Evolutionary conservation across 2,797 vertebrate genomes (phyloP), one percentile per base, ranked within the genome.

Genomic region (Gymnoscopelus microlampas): DNA sequence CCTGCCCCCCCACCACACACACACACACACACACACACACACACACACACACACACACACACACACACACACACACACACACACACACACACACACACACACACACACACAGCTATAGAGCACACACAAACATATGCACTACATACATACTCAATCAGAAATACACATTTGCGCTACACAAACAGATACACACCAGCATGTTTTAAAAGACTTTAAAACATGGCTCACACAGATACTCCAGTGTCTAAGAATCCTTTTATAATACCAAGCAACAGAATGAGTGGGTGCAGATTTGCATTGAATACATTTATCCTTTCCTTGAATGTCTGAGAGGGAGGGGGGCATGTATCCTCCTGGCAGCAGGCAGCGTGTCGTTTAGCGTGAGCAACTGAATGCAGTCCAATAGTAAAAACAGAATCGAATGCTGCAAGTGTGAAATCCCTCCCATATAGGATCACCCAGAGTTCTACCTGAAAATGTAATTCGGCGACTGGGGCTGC

Each of bases 401-500:
- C 78, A 86, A 77, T 55, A 77, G 82, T 77, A 60, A 76, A 83
- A 35, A 35, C 32, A 70, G 81, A 86, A 84, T 68, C 84, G 68
- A 78, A 79, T 75, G 71, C 81, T 83, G 83, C 84, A n/a, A n/a
- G 72, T 83, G 83, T 85, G 72, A 90, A 91, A 90, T 86, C 78
- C 83, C 87, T 81, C 70, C 59, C 66, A 3, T 32, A 48, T 29
- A 48, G 74, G 66, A 64, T 69, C 63, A 88, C 92, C 89, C 89
- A 83, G 77, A 88, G 78, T 90, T 85, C 81, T 91, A 93, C 92
- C 92, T 93, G 91, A 89, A 89, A 89, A 91, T 91, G 83, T 85
- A 92, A 93, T 93, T 92, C 88, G 81, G 82, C 59, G 70, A 88
- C 82, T 82, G 72, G 79, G 81, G 84, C 80, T 83, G 88, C 87